These are phyloP conservation scores for Acanthopleura granulata DNA, from an alignment of 2,888 invertebrate genomes.

Conservation along the genomic window DNA sequence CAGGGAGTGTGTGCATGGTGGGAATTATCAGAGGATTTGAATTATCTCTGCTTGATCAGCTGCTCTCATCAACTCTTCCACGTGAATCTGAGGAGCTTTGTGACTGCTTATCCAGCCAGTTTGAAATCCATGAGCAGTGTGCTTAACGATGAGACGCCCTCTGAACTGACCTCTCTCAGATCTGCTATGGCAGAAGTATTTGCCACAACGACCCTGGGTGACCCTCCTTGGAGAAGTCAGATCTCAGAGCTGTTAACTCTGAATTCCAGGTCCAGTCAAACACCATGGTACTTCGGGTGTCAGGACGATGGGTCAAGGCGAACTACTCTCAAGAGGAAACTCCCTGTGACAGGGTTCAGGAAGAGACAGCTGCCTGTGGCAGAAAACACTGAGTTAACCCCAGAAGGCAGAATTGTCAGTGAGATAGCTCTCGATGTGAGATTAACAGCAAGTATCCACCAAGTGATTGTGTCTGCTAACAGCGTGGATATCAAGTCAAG, in stretches of 20 bases:
- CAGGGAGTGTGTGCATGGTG: background rate
- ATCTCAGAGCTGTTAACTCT: background rate
- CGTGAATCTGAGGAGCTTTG: background rate
- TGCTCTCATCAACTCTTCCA: background rate
- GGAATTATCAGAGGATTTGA: background rate
- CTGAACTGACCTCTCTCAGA: background rate
- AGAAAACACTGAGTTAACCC: too few relatives aligned
- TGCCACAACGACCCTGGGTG: background rate
- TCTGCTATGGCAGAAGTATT: background rate
- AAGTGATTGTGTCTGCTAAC: background rate
- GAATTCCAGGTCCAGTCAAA: background rate
- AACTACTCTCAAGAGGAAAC: too few relatives aligned
- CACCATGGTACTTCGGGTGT: background rate
- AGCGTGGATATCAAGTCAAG: background rate
- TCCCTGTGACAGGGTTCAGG: too few relatives aligned
- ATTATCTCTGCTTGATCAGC: background rate
- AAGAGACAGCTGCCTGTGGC: too few relatives aligned
- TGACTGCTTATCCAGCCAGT: background rate
- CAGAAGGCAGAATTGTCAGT: background rate
- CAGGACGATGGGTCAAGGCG: too few relatives aligned
- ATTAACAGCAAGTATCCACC: background rate
- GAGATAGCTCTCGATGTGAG: background rate
- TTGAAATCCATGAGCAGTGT: background rate
- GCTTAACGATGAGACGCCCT: background rate
- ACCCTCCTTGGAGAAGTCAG: background rate